These are phyloP conservation scores for Heterodera filipjevi DNA, from an alignment of 2,888 invertebrate genomes.

Conservation along the genomic window DNA sequence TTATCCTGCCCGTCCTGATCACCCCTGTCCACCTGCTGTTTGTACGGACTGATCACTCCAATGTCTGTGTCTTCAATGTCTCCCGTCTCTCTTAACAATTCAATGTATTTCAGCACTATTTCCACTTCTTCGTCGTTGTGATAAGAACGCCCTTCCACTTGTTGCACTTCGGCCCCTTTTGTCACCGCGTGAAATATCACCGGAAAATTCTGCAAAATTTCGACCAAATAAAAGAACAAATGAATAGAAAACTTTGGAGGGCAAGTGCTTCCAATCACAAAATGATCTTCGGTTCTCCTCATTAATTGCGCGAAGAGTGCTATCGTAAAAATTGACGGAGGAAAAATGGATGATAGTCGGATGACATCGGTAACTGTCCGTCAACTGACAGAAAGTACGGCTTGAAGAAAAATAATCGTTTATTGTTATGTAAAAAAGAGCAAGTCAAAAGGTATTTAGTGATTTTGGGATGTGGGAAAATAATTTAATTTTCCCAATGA, in stretches of 20 bases:
- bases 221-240: neutral
- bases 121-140: constrained; percentile 16
- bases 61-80: constrained; percentile 27
- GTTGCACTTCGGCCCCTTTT: constrained; percentile 6
- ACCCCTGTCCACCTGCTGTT: constrained; percentile 32
- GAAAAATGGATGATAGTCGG: constrained; percentile 20
- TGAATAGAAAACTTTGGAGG: constrained; percentile 5
- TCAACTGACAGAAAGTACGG: constrained; percentile 16
- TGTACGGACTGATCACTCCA: constrained; percentile 35
- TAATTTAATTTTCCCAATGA: no score
- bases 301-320: constrained; percentile 21
- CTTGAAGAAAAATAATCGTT: no score
- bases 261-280: constrained; percentile 25
- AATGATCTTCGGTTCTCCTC: neutral
- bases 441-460: no score
- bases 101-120: constrained; percentile 2
- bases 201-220: constrained; percentile 25
- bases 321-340: constrained; percentile 18
- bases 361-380: constrained; percentile 29
- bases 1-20: no score
- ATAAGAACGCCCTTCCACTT: constrained; percentile 13
- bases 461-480: no score
- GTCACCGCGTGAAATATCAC: constrained; percentile 11
- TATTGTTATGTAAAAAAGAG: no score
- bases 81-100: neutral